Percentiles rank a stretch among this genome's conserved stretches.
These are phyloP conservation scores for Plebejus melissa DNA, from an alignment of 2,888 invertebrate species.

Conservation along the genomic window DNA sequence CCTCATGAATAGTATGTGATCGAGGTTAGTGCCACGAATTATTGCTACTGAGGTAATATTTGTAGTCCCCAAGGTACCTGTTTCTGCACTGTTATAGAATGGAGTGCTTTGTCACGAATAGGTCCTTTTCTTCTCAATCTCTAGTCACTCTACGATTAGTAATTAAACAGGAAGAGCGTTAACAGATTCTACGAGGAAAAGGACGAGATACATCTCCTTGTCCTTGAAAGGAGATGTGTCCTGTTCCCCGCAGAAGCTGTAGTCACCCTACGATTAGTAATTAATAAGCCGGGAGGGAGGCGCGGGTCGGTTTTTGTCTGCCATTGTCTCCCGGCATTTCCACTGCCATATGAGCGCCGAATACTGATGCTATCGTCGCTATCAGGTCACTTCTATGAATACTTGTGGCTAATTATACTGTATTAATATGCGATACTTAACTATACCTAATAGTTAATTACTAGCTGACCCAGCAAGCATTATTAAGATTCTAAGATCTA, in stretches of 20 bases:
- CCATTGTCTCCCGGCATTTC: constrained; percentile 73
- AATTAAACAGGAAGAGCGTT: no score
- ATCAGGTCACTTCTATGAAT: constrained; percentile 7
- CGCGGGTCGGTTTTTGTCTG: constrained; percentile 57
- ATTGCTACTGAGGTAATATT: no score
- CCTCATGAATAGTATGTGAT: no score
- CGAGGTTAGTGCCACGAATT: no score
- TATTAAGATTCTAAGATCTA: neutral
- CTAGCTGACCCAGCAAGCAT: neutral
- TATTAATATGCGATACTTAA: neutral
- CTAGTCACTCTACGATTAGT: no score
- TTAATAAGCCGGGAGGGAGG: constrained; percentile 60
- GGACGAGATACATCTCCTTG: no score
- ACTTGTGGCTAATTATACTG: neutral
- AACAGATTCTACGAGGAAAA: no score
- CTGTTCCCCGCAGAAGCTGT: constrained; percentile 33
- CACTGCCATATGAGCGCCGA: constrained; percentile 66
- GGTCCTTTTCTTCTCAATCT: no score
- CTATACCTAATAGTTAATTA: neutral
- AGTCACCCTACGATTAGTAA: constrained; percentile 71
- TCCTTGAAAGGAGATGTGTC: neutral
- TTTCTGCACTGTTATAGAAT: no score
- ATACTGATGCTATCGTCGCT: constrained; percentile 59
- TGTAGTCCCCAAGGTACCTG: no score
- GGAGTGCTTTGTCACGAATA: no score